These are phyloP conservation scores for Corythoichthys haematopterus DNA, from an alignment of 2,113 vertebrate genomes.

Conservation along the genomic window DNA sequence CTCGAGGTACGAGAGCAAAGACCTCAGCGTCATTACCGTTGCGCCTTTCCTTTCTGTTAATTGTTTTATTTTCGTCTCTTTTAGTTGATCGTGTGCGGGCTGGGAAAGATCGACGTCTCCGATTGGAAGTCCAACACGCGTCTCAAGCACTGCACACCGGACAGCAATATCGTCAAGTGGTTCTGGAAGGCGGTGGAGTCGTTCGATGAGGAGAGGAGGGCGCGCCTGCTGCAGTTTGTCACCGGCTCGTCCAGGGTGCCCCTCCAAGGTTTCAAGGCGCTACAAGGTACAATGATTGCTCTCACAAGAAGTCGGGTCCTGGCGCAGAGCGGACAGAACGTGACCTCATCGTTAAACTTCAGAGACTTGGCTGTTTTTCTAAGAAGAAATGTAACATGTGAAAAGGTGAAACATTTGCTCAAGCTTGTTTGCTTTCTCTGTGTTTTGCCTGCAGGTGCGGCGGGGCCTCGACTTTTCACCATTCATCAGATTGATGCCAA, in stretches of 20 bases:
- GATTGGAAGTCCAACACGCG: conserved; percentile 98
- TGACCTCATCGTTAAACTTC: neutral
- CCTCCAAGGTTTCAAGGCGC: conserved; percentile 96
- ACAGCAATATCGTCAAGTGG: conserved; percentile 97
- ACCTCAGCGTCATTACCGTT: neutral
- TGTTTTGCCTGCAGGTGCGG: conserved; percentile 76
- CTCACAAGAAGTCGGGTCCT: neutral
- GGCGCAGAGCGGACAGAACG: neutral
- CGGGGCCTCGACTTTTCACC: conserved; percentile 92
- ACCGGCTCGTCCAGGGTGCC: conserved; percentile 95
- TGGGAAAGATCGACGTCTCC: conserved; percentile 94
- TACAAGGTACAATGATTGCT: conserved; percentile 78
- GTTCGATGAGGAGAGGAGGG: conserved; percentile 92
- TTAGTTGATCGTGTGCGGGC: conserved; percentile 94
- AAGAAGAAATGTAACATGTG: neutral
- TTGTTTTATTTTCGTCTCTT: neutral
- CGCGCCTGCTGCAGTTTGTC: conserved; percentile 93
- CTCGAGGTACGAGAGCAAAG: conserved; percentile 78
- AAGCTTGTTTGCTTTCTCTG: conserved; percentile 2
- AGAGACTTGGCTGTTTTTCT: neutral
- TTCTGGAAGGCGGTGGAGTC: conserved; percentile 98
- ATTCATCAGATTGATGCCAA: conserved; percentile 96
- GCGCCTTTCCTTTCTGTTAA: neutral
- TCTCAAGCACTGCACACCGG: conserved; percentile 95
- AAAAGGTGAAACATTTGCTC: conserved; percentile 1